phyloP scores from a whole-genome alignment of 2,113 vertebrate genomes.

The Stictonetta naevosa region DNA sequence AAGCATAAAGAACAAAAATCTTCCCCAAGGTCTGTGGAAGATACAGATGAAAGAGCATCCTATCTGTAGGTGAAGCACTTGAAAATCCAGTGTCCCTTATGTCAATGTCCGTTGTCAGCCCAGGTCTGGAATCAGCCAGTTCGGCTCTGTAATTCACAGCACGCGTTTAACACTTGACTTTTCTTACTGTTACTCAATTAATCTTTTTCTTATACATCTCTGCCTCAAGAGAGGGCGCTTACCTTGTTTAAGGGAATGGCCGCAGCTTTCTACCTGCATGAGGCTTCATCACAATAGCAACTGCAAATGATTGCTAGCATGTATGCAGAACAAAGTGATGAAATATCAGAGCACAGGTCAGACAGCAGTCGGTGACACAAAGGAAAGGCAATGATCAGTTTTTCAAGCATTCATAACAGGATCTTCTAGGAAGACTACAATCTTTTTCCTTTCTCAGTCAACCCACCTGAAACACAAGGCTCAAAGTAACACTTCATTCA shows the following conservation, averaged over 20 bases:
- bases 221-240: not conserved
- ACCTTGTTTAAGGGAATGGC: not conserved
- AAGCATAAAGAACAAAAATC: not conserved
- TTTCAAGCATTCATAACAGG: not conserved
- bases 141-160: not conserved
- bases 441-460: not conserved
- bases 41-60: not conserved
- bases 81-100: not conserved
- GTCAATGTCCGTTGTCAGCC: not conserved
- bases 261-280: not conserved
- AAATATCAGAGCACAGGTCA: not conserved
- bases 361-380: not conserved
- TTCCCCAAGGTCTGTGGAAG: not conserved
- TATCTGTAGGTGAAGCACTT: not conserved
- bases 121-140: not conserved
- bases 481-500: not conserved
- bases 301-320: not conserved
- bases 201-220: not conserved
- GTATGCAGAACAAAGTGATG: not conserved
- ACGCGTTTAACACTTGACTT: not conserved
- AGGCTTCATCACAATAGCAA: not conserved
- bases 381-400: not conserved
- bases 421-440: not conserved
- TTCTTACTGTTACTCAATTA: not conserved
- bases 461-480: not conserved